phyloP scores from a whole-genome alignment of 2,797 vertebrate species.

The Micromesistius poutassou region DNA sequence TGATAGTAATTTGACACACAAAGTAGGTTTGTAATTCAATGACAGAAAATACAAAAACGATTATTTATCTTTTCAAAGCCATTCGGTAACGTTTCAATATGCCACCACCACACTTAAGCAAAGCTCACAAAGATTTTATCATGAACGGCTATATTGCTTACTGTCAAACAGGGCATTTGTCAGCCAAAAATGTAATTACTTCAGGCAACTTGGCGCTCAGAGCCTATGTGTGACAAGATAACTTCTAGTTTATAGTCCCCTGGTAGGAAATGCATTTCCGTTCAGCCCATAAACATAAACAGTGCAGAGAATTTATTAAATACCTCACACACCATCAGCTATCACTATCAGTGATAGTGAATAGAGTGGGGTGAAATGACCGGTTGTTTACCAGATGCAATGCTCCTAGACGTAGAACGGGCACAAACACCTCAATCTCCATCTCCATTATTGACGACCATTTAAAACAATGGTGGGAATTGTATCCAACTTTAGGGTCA shows the following conservation, averaged over 20 bases:
- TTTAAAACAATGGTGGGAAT: neutral
- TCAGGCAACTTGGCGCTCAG: neutral
- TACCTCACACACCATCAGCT: neutral
- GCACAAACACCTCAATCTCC: neutral
- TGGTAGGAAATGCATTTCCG: neutral
- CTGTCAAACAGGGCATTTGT: neutral
- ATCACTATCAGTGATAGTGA: neutral
- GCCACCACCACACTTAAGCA: neutral
- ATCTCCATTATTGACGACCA: neutral
- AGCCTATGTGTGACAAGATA: neutral
- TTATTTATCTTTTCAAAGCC: constrained; percentile 12
- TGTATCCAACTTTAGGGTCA: neutral
- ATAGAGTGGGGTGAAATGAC: neutral
- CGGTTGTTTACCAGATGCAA: neutral
- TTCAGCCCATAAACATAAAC: neutral
- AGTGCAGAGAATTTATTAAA: neutral
- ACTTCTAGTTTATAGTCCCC: neutral
- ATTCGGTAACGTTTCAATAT: neutral
- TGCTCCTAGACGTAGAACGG: neutral
- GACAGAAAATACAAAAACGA: neutral
- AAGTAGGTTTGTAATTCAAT: neutral
- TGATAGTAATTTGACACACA: neutral
- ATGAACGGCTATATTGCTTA: neutral
- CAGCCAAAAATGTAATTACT: neutral
- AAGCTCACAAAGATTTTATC: neutral